These are phyloP conservation scores for Sminthurides aquaticus DNA, from an alignment of 2,888 invertebrate species.

Conservation along the genomic window DNA sequence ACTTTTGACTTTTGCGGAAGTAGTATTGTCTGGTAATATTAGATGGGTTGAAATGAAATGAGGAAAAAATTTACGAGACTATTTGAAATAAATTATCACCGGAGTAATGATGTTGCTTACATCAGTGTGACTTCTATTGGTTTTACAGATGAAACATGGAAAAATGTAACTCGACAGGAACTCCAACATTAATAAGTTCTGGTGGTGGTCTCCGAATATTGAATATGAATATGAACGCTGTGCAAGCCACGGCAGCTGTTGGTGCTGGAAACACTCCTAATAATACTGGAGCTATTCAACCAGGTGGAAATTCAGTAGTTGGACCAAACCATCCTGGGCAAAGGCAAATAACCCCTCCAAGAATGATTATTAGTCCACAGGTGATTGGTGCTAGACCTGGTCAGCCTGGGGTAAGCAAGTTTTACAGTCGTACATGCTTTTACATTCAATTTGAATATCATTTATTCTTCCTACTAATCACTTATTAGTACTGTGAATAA, in stretches of 20 bases:
- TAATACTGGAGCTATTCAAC: conserved; percentile 45
- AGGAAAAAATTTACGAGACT: too few species aligned
- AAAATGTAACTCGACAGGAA: conserved; percentile 17
- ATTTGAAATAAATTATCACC: too few species aligned
- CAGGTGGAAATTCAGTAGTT: conserved; percentile 56
- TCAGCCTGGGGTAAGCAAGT: conserved; percentile 68
- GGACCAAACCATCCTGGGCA: conserved; percentile 58
- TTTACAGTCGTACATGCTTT: too few species aligned
- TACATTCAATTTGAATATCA: too few species aligned
- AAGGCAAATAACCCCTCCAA: conserved; percentile 57
- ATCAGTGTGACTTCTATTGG: background rate
- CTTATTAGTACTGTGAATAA: too few species aligned
- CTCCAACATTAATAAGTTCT: conserved; percentile 26
- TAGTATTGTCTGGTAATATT: too few species aligned
- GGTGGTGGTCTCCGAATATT: conserved; percentile 35
- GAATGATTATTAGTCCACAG: conserved; percentile 74
- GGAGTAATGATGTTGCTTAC: too few species aligned
- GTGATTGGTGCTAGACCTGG: conserved; percentile 75
- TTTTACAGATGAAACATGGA: background rate
- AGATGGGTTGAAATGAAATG: too few species aligned
- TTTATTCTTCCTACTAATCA: too few species aligned
- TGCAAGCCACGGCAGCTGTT: conserved; percentile 27
- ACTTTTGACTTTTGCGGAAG: too few species aligned
- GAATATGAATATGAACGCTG: conserved; percentile 37
- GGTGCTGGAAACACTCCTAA: conserved; percentile 30